Conservation (phyloP, 2,888 invertebrate genomes). For the Fragum whitleyi region DNA sequence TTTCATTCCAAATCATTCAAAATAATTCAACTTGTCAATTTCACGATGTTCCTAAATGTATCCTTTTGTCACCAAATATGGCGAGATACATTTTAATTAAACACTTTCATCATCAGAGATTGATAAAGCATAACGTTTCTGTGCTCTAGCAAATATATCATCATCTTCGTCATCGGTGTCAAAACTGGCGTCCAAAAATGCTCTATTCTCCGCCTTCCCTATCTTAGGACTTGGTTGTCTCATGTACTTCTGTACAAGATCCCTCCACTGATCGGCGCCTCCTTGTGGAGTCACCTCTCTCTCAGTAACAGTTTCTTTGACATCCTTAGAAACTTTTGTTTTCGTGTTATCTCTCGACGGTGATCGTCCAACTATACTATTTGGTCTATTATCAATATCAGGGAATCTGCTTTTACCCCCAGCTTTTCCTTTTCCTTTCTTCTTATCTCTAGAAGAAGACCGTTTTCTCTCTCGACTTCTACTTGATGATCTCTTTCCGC, state of each 20-base stretch:
- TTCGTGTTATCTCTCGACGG: neutral
- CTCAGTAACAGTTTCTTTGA: conserved; percentile 42
- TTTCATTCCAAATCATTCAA: too few species aligned
- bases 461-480: conserved; percentile 33
- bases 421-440: conserved; percentile 6
- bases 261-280: conserved; percentile 53
- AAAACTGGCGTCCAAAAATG: conserved; percentile 55
- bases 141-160: conserved; percentile 74
- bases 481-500: conserved; percentile 37
- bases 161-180: conserved; percentile 71
- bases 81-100: too few species aligned
- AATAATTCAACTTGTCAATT: too few species aligned
- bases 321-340: neutral
- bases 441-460: conserved; percentile 34
- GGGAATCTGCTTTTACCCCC: conserved; percentile 47
- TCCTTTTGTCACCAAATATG: too few species aligned
- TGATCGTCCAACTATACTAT: conserved; percentile 17
- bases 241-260: conserved; percentile 59
- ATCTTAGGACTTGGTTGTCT: conserved; percentile 55
- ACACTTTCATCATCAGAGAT: conserved; percentile 65
- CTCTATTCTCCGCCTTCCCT: conserved; percentile 54
- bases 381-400: conserved; percentile 53
- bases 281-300: conserved; percentile 35
- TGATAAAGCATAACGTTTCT: conserved; percentile 70
- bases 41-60: too few species aligned